These are phyloP conservation scores for Zoanthus gigantus DNA, from an alignment of 92 coral and sea anemone genomes.

Conservation along the genomic window DNA sequence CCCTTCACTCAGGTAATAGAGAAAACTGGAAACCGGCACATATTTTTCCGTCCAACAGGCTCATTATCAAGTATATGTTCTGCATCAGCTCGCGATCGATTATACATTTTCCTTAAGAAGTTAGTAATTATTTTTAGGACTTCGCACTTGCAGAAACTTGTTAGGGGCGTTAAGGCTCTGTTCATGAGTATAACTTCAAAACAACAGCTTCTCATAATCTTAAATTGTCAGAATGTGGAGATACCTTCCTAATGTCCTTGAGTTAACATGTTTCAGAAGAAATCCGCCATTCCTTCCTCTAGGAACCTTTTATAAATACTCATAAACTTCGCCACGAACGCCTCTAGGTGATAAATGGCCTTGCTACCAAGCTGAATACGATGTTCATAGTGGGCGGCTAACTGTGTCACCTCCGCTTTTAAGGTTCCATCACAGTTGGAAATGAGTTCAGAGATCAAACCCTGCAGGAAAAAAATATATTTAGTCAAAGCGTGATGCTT, in stretches of 20 bases:
- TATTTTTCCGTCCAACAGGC: too few relatives aligned
- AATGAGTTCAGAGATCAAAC: constrained; percentile 82
- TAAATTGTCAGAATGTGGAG: not conserved
- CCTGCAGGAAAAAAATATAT: constrained; percentile 54
- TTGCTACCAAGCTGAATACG: constrained; percentile 94
- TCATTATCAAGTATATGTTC: too few relatives aligned
- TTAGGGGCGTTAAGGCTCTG: too few relatives aligned
- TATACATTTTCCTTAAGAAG: too few relatives aligned
- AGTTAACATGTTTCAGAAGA: constrained; percentile 57
- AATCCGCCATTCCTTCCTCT: constrained; percentile 98
- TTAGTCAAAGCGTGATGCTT: not conserved
- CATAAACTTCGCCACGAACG: constrained; percentile 98
- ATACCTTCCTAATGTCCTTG: not conserved
- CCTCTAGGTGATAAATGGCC: constrained; percentile 95
- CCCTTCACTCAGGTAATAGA: too few relatives aligned
- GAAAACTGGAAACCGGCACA: too few relatives aligned
- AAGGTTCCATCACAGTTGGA: constrained; percentile 97
- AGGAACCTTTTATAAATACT: constrained; percentile 94
- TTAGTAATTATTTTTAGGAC: too few relatives aligned
- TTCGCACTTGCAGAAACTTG: too few relatives aligned
- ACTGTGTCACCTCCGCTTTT: constrained; percentile 89
- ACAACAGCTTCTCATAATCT: not conserved
- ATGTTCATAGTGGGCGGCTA: constrained; percentile 97
- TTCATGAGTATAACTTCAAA: not conserved
- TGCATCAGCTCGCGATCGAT: too few relatives aligned